Percentiles rank a stretch among this genome's conserved stretches.
phyloP scores from a whole-genome alignment of 2,797 vertebrate species.

The Nyctalus aviator region DNA sequence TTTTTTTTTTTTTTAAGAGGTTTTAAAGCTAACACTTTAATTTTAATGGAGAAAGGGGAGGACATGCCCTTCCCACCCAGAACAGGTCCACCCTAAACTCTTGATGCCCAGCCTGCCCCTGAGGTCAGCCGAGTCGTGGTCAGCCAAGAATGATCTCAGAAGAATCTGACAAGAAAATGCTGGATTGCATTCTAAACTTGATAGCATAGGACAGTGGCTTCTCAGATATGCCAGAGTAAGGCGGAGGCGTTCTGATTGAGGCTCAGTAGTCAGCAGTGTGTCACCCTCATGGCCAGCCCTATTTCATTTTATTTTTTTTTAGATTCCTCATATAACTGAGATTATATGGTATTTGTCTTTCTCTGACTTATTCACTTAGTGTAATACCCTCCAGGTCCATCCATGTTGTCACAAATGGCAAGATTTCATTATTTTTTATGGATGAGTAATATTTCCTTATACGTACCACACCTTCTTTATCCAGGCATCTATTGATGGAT shows the following conservation, averaged over 20 bases:
- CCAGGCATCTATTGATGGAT: not conserved
- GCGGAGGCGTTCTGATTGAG: not conserved
- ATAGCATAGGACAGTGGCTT: not conserved
- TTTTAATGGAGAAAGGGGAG: no score
- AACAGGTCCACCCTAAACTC: not conserved
- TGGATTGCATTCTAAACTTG: conserved; percentile 30
- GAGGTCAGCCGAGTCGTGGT: not conserved
- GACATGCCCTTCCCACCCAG: no score
- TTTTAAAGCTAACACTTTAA: no score
- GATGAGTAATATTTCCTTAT: not conserved
- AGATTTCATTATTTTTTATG: not conserved
- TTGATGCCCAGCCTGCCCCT: not conserved
- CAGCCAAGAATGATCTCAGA: conserved; percentile 20
- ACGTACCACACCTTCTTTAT: not conserved
- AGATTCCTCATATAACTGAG: not conserved
- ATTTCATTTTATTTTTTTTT: not conserved
- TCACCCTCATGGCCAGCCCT: not conserved
- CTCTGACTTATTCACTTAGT: not conserved
- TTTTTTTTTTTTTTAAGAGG: no score
- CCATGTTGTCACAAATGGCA: not conserved
- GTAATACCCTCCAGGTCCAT: not conserved
- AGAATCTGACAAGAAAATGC: conserved; percentile 34
- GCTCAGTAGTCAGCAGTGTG: not conserved
- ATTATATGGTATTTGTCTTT: not conserved
- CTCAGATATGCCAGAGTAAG: not conserved